Evolutionary conservation across 2,888 invertebrate genomes (phyloP), one percentile per base, ranked within the genome.

Genomic region (Tiliacea citrago): DNA sequence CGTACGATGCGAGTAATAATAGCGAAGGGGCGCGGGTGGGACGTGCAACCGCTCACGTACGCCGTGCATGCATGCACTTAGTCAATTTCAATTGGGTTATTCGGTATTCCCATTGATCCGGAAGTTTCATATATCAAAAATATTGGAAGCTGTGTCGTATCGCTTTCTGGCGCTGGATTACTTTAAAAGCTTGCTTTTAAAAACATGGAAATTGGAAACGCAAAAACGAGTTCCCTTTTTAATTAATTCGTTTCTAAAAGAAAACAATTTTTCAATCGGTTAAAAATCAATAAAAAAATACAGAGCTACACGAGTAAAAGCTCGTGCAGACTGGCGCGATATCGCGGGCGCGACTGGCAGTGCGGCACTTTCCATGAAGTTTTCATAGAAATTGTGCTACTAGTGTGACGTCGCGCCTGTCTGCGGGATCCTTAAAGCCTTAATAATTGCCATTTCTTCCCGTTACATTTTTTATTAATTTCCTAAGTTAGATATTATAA

Each of bases 1-100:
- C 87, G 82, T 79, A 63, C 90, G 89, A 86, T 88, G 89, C 91
- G 88, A 91, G 94, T 93, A 94, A 95, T 95, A 95, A 95, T 94
- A 93, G 92, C 91, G 91, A 84, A 89, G 90, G 87, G 90, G 88
- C 87, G 89, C 88, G 89, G 91, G 90, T 88, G 90, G 88, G 85
- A 83, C 90, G 90, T 91, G 92, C 92, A 90, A 91, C 89, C 91
- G 89, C 90, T 91, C 92, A 91, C 92, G 92, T 93, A 91, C 91
- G 76, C 89, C 86, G 84, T 88, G 86, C 88, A 90, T 90, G 88
- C 88, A 89, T 89, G 88, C 87, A 86, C 88, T 90, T 88, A 89
- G 86, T 80, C 86, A 86, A 86, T 86, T 89, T 83, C 88, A 87
- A 91, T 90, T 89, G 89, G 89, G 87, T 86, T 89, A 88, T 88